Evolutionary conservation across 2,797 vertebrate genomes (phyloP).

Genomic region (Sebastes oblongus): DNA sequence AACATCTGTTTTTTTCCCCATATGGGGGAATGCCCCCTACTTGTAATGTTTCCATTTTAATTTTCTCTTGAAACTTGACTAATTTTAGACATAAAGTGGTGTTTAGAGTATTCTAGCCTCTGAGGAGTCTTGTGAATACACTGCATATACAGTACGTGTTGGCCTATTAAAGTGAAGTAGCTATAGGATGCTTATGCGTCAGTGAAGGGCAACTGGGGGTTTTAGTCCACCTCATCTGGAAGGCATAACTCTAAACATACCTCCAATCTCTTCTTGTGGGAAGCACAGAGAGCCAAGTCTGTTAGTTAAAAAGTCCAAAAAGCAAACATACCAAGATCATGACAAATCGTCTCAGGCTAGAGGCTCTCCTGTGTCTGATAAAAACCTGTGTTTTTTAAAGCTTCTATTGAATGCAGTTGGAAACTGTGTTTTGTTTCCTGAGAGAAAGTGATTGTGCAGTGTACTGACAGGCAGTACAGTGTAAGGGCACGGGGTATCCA

Average conservation of each 20-base stretch:
- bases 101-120: not conserved
- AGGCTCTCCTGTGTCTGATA: constrained; percentile 33
- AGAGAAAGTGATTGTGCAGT: constrained; percentile 53
- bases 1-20: not conserved
- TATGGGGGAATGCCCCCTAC: not conserved
- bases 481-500: constrained; percentile 76
- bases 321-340: constrained; percentile 46
- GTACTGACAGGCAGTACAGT: constrained; percentile 48
- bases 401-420: constrained; percentile 36
- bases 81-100: constrained; percentile 13
- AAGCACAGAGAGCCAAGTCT: constrained; percentile 27
- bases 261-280: constrained; percentile 35
- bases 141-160: constrained; percentile 29
- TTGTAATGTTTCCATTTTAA: not conserved
- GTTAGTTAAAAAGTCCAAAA: constrained; percentile 34
- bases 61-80: constrained; percentile 5
- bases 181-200: constrained; percentile 27
- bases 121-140: constrained; percentile 31
- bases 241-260: constrained; percentile 64
- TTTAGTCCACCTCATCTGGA: constrained; percentile 65
- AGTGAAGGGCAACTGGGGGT: constrained; percentile 18
- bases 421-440: constrained; percentile 49
- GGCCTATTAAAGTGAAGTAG: constrained; percentile 33
- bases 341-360: constrained; percentile 26
- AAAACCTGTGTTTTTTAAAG: constrained; percentile 25